These are phyloP conservation scores for Daboia siamensis DNA, from an alignment of 2,113 vertebrate species.

Conservation along the genomic window DNA sequence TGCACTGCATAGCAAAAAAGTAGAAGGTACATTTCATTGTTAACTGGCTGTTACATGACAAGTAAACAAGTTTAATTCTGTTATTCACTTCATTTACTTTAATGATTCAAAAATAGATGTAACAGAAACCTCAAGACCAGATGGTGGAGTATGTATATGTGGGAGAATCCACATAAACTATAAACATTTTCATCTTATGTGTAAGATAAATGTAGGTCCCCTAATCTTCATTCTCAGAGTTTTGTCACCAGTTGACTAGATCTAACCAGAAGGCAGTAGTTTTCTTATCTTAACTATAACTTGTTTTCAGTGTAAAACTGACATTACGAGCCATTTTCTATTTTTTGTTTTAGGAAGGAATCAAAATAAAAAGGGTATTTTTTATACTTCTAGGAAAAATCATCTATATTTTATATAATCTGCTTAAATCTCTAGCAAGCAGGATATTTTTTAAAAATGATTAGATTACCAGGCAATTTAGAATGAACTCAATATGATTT, in stretches of 20 bases:
- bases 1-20: slow-evolving; percentile 32
- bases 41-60: slow-evolving; percentile 72
- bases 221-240: slow-evolving; percentile 43
- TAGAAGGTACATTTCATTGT: slow-evolving; percentile 67
- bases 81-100: slow-evolving; percentile 80
- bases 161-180: slow-evolving; percentile 62
- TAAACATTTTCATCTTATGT: slow-evolving; percentile 70
- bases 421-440: slow-evolving; percentile 35
- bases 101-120: slow-evolving; percentile 79
- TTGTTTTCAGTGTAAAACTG: neutral
- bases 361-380: neutral
- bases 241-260: slow-evolving; percentile 72
- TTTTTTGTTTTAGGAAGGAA: neutral
- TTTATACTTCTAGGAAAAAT: neutral
- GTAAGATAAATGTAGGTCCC: slow-evolving; percentile 73
- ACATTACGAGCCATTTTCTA: neutral
- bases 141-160: slow-evolving; percentile 61
- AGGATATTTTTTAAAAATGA: neutral
- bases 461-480: neutral
- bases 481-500: neutral
- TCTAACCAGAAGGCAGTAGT: slow-evolving; percentile 46
- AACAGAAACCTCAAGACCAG: slow-evolving; percentile 75
- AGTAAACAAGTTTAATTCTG: slow-evolving; percentile 77
- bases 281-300: neutral
- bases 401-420: neutral